These are phyloP conservation scores for Drosophila kuntzei DNA, from an alignment of 2,888 invertebrate genomes.

Conservation along the genomic window DNA sequence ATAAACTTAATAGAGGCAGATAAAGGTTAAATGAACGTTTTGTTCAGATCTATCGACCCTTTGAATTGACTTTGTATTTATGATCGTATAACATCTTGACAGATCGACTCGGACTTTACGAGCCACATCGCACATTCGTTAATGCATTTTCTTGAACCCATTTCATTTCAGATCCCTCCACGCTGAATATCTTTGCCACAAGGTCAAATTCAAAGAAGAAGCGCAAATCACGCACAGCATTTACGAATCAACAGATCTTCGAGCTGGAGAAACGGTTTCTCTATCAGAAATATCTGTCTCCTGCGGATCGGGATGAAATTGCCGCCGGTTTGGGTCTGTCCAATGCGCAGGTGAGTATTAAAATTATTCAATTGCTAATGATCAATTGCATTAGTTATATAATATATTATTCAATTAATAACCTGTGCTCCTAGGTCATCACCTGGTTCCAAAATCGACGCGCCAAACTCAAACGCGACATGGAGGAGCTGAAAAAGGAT, in stretches of 20 bases:
- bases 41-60: constrained; percentile 11
- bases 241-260: constrained; percentile 99
- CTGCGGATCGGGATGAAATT: constrained; percentile 98
- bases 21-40: constrained; percentile 29
- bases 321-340: constrained; percentile 96
- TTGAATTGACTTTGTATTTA: neutral
- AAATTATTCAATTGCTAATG: neutral
- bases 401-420: neutral
- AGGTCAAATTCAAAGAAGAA: constrained; percentile 98
- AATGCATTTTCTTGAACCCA: neutral
- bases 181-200: constrained; percentile 95
- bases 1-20: constrained; percentile 35
- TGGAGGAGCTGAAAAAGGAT: constrained; percentile 98
- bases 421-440: constrained; percentile 89
- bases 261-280: constrained; percentile 98
- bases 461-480: constrained; percentile 97
- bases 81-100: constrained; percentile 19
- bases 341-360: constrained; percentile 92
- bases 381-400: too few relatives aligned
- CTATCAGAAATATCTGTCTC: constrained; percentile 99
- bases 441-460: constrained; percentile 98
- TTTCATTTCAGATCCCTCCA: constrained; percentile 89
- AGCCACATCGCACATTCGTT: constrained; percentile 20
- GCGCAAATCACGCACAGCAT: constrained; percentile 98
- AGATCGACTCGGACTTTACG: constrained; percentile 26